Base-by-base conservation (phyloP, 1,140 invertebrate species). In the Anagrus nilaparvatae region DNA sequence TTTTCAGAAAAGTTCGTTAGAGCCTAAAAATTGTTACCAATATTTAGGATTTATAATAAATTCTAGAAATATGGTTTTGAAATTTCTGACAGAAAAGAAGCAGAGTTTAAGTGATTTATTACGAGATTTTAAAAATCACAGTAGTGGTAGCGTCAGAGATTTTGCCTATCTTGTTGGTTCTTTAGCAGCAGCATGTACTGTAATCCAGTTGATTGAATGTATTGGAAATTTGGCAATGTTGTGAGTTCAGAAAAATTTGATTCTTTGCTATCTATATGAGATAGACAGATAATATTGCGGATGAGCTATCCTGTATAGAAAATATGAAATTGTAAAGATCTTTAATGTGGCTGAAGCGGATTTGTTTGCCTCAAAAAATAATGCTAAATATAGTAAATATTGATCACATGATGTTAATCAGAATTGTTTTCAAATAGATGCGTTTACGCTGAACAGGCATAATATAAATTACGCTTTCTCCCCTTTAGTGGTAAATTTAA, bases 231-330 rank as follows among this genome's bases (percentile, higher is more conserved):
- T 50, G 44, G 25, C 3, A 14, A 12, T 47, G 46, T 29, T 42
- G 29, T 19, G 25, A 34, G n/a, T 6, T 8, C 2, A 18, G 29
- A 7, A 25, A 30, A 9, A 5, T 34, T 12, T 40, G 3, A 3
- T 29, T 45, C 4, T 45, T 40, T 17, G 23, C 24, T 51, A 14
- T 46, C 2, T 63, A 63, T 28, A 52, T 67, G 4, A 48, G 50
- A 16, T 56, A 59, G 4, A 53, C 52, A 44, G 48, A 61, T 14
- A 57, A 57, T 45, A 35, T 24, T 10, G 47, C 54, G 3, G 50
- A 58, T 45, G 27, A 33, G 8, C 38, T 40, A 23, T 54, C 55
- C 7, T 31, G 54, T 9, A 39, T 33, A 23, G 24, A 31, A 32
- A 44, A 56, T 24, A 38, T 40, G 4, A 39, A 19, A 48, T 52